Evolutionary conservation across 2,888 invertebrate species (phyloP).

Genomic region (Pterobdella sp.): DNA sequence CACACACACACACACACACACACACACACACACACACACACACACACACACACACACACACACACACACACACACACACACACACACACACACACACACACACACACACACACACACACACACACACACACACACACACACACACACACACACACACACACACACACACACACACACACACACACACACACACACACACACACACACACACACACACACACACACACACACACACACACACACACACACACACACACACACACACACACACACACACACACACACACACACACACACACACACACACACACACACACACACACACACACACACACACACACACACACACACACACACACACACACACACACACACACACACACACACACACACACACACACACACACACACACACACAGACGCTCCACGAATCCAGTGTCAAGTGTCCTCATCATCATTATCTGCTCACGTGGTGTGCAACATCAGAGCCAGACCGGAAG

Average conservation of each 20-base stretch:
- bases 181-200: slow-evolving; percentile 19
- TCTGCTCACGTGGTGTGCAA: no score
- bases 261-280: slow-evolving; percentile 14
- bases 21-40: slow-evolving; percentile 9
- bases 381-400: slow-evolving; percentile 17
- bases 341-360: slow-evolving; percentile 11
- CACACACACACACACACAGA: slow-evolving; percentile 21
- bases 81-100: slow-evolving; percentile 9
- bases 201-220: slow-evolving; percentile 24
- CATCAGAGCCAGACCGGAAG: no score
- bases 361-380: slow-evolving; percentile 20
- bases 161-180: slow-evolving; percentile 24
- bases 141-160: slow-evolving; percentile 1
- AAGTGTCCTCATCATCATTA: no score
- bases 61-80: slow-evolving; percentile 1
- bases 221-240: slow-evolving; percentile 26
- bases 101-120: slow-evolving; percentile 16
- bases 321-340: slow-evolving; percentile 17
- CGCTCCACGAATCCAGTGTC: no score
- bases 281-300: slow-evolving; percentile 22
- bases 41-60: not conserved
- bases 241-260: slow-evolving; percentile 27
- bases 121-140: slow-evolving; percentile 14
- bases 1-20: slow-evolving; percentile 11
- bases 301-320: slow-evolving; percentile 27